Conservation (phyloP, 2,888 invertebrate species). For the Euclidia mi region DNA sequence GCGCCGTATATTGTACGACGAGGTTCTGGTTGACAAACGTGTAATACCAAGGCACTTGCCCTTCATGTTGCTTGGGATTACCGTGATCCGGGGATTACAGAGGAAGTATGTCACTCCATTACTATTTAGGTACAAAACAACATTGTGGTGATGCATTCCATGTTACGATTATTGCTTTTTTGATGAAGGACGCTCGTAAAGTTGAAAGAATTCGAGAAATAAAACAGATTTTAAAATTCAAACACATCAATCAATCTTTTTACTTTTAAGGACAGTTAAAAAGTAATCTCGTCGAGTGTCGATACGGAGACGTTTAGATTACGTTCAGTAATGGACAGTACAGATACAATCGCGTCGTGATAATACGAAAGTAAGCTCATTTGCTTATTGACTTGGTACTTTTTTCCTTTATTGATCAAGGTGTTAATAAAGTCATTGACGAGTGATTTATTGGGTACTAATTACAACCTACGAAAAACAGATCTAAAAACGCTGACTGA, state of each 20-base stretch:
- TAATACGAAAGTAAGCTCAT: no score
- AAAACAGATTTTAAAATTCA: slow-evolving; percentile 37
- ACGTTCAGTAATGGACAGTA: neutral
- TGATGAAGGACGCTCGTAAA: slow-evolving; percentile 29
- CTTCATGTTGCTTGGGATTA: slow-evolving; percentile 37
- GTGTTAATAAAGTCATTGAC: no score
- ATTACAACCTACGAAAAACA: no score
- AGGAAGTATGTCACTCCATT: slow-evolving; percentile 51
- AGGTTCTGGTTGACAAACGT: slow-evolving; percentile 23
- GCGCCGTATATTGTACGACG: slow-evolving; percentile 9
- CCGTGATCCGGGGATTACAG: slow-evolving; percentile 43
- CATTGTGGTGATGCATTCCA: slow-evolving; percentile 39
- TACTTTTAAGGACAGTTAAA: slow-evolving; percentile 22
- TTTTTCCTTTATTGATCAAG: no score
- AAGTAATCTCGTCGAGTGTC: slow-evolving; percentile 14
- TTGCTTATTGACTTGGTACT: no score
- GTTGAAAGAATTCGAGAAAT: slow-evolving; percentile 28
- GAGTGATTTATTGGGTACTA: no score
- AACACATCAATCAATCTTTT: slow-evolving; percentile 27
- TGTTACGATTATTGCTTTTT: slow-evolving; percentile 25
- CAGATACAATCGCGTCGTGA: no score
- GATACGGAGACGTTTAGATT: slow-evolving; percentile 25
- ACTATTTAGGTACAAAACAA: slow-evolving; percentile 29
- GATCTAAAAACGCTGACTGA: no score
- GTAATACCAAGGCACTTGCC: slow-evolving; percentile 33